Conservation (phyloP, 2,797 vertebrate species). For the Pogonophryne albipinna region DNA sequence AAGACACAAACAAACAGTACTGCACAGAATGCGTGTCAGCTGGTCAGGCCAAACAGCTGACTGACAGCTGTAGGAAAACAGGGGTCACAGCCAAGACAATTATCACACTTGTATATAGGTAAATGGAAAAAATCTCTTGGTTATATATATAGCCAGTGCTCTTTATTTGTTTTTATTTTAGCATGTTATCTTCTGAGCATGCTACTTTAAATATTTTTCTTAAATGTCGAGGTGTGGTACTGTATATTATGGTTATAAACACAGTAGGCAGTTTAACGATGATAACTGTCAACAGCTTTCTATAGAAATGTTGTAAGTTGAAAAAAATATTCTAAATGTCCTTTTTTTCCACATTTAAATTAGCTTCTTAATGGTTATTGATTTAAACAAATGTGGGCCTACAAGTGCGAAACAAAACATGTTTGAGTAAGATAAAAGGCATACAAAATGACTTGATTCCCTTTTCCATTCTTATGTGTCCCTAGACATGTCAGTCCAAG, state of each 20-base stretch:
- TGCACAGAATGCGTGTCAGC: conserved; percentile 40
- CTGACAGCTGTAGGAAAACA: conserved; percentile 53
- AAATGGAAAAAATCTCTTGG: neutral
- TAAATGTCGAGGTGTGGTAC: neutral
- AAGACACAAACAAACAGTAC: conserved; percentile 56
- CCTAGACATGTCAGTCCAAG: conserved; percentile 93
- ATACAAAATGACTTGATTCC: neutral
- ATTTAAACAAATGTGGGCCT: neutral
- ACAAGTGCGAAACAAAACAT: neutral
- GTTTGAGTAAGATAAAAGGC: neutral
- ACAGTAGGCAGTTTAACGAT: neutral
- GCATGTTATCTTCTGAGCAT: neutral
- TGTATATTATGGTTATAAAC: neutral
- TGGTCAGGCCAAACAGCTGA: conserved; percentile 35
- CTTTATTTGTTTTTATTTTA: neutral
- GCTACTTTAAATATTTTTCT: neutral
- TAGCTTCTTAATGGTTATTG: neutral
- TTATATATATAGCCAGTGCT: no score
- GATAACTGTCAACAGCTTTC: neutral
- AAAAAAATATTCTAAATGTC: neutral
- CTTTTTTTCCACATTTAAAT: neutral
- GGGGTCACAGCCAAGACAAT: conserved; percentile 30
- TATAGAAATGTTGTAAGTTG: neutral
- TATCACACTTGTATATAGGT: conserved; percentile 1
- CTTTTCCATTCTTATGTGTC: conserved; percentile 21